phyloP scores from a whole-genome alignment of 2,113 vertebrate species.

The Rhabdornis inornatus region DNA sequence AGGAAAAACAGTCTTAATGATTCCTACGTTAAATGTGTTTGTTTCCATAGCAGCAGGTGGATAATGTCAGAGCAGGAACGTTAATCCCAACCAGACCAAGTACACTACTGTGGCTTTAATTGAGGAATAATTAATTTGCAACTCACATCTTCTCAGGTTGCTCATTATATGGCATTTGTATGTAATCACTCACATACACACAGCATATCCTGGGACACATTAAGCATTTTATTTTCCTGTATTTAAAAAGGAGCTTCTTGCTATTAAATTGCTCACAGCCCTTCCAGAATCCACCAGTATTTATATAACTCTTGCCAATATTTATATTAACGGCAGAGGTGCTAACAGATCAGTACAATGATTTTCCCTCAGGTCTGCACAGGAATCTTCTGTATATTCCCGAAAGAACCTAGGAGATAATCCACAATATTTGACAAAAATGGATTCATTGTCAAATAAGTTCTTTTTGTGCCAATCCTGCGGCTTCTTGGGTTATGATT shows the following conservation, averaged over 20 bases:
- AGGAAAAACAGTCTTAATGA: background rate
- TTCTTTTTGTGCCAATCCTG: background rate
- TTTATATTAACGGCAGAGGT: constrained; percentile 28
- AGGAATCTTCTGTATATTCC: background rate
- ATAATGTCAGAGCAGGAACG: background rate
- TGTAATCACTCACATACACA: background rate
- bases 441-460: background rate
- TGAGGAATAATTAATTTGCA: constrained; percentile 27
- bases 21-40: background rate
- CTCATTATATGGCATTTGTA: background rate
- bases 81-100: constrained; percentile 12
- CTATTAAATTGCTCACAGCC: constrained; percentile 7
- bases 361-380: background rate
- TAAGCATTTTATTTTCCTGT: background rate
- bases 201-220: background rate
- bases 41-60: constrained; percentile 38
- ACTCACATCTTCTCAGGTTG: constrained; percentile 28
- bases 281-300: background rate
- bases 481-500: background rate
- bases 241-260: constrained; percentile 23
- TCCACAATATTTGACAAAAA: background rate
- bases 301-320: constrained; percentile 24
- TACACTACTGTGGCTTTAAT: background rate
- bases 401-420: background rate
- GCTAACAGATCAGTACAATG: constrained; percentile 29